Percentiles rank a stretch among this genome's conserved stretches.
These are phyloP conservation scores for Ernsta delagoae DNA, from an alignment of 2,888 invertebrate species.

Conservation along the genomic window DNA sequence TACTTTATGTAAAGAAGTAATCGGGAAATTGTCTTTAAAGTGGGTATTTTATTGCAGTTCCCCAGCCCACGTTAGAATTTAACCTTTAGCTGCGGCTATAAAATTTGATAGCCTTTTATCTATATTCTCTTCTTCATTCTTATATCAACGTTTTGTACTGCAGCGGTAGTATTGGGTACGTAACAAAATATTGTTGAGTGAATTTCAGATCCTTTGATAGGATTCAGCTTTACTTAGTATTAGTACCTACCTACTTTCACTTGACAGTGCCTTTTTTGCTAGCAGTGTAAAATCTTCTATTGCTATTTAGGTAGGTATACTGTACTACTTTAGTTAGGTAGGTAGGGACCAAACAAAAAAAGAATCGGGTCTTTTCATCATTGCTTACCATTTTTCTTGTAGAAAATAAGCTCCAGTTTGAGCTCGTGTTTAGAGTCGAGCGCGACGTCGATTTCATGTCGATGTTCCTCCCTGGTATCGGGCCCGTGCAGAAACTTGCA, in stretches of 20 bases:
- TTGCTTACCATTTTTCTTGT: constrained; percentile 94
- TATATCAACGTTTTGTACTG: no score
- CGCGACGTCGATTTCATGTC: constrained; percentile 94
- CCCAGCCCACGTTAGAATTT: background rate
- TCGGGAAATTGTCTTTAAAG: background rate
- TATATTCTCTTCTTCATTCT: background rate
- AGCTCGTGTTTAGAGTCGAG: constrained; percentile 96
- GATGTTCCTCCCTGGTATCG: constrained; percentile 95
- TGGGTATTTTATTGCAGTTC: constrained; percentile 2
- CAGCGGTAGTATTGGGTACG: no score
- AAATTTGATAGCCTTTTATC: background rate
- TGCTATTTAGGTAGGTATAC: no score
- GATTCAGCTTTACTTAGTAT: no score
- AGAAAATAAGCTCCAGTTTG: constrained; percentile 97
- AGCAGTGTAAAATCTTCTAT: no score
- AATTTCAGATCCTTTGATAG: no score
- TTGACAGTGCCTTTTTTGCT: no score
- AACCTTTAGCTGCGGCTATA: background rate
- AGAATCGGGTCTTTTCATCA: background rate
- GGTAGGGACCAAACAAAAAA: no score
- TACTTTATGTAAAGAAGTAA: no score
- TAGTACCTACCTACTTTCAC: no score
- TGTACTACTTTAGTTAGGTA: no score
- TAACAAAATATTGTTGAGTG: background rate
- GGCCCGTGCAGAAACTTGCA: constrained; percentile 97